Evolutionary conservation across 1,140 invertebrate species (phyloP).

Genomic region (Drosophila nikananu): DNA sequence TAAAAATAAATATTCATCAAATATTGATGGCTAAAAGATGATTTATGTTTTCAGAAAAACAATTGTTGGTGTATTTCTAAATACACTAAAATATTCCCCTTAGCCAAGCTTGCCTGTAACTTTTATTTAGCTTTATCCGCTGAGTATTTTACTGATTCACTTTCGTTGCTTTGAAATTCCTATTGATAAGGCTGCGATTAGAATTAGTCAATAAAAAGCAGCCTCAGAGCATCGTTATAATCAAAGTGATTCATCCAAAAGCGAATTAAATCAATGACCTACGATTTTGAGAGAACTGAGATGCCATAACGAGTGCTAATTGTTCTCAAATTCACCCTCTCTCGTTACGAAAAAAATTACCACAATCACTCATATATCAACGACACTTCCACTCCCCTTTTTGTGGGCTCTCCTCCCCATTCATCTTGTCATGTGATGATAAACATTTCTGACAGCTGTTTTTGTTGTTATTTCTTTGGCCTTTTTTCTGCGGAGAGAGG

Average conservation of each 20-base stretch:
- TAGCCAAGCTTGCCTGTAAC: background rate
- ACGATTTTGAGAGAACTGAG: background rate
- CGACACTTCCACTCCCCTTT: background rate
- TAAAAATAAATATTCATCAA: background rate
- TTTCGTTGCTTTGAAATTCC: background rate
- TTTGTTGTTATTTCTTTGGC: conserved; percentile 36
- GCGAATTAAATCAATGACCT: conserved; percentile 35
- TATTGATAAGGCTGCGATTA: conserved; percentile 27
- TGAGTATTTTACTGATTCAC: conserved; percentile 19
- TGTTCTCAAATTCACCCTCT: conserved; percentile 2
- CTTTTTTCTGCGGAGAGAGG: conserved; percentile 22
- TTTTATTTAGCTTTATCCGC: background rate
- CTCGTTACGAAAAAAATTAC: conserved; percentile 16
- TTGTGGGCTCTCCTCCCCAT: background rate
- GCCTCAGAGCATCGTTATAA: conserved; percentile 16
- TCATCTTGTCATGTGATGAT: conserved; percentile 47
- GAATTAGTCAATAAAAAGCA: conserved; percentile 1
- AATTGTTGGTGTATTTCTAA: background rate
- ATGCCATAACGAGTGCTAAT: conserved; percentile 30
- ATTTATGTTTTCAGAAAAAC: too few species aligned
- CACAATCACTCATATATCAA: conserved; percentile 29
- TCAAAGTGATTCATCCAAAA: conserved; percentile 27
- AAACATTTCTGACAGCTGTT: conserved; percentile 69
- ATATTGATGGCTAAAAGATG: background rate
- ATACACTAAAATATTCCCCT: background rate